A percentile compares a stretch with the other conserved stretches of the same genome.
These are phyloP conservation scores for Epicampocera succincta DNA, from an alignment of 2,888 invertebrate species.

Conservation along the genomic window DNA sequence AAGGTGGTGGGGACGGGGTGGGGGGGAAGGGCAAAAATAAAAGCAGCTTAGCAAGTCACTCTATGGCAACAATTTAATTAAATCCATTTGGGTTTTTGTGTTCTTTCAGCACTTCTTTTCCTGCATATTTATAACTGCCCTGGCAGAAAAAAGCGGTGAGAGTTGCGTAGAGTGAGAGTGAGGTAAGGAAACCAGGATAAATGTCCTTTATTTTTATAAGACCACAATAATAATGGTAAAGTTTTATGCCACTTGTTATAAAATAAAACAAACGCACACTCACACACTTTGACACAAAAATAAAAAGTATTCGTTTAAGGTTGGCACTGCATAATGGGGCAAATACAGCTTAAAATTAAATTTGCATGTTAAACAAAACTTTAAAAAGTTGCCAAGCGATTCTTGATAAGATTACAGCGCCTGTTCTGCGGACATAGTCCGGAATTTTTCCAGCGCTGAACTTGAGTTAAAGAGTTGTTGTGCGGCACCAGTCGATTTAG, in stretches of 20 bases:
- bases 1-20: too few relatives aligned
- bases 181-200: slow-evolving; percentile 1
- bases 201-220: slow-evolving; percentile 53
- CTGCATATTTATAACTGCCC: not conserved
- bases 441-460: too few relatives aligned
- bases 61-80: slow-evolving; percentile 67
- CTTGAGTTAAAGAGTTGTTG: too few relatives aligned
- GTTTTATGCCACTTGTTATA: slow-evolving; percentile 50
- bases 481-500: too few relatives aligned
- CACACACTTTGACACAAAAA: not conserved
- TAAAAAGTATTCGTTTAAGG: not conserved
- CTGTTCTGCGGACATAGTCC: too few relatives aligned
- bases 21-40: slow-evolving; percentile 1
- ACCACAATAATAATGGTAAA: slow-evolving; percentile 62
- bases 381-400: too few relatives aligned
- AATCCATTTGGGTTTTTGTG: slow-evolving; percentile 62
- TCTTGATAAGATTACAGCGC: too few relatives aligned
- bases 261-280: slow-evolving; percentile 16
- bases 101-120: slow-evolving; percentile 13
- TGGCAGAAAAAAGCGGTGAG: not conserved
- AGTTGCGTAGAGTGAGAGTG: too few relatives aligned
- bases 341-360: too few relatives aligned
- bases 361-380: too few relatives aligned
- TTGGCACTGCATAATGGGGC: not conserved
- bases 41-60: slow-evolving; percentile 57